These are phyloP conservation scores for Globicephala melas DNA, from an alignment of 2,113 vertebrate genomes.

Conservation along the genomic window DNA sequence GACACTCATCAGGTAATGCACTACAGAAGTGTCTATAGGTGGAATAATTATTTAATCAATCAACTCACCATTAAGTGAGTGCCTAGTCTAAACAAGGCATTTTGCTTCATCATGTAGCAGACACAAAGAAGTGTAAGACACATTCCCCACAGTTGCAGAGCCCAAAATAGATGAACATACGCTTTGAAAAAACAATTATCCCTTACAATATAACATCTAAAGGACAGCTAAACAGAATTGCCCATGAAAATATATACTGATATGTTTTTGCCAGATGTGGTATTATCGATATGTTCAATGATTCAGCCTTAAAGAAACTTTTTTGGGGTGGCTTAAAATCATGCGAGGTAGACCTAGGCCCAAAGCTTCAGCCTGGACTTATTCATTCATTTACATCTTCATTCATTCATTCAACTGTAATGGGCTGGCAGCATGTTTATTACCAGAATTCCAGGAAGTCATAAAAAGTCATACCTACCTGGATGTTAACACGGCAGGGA, in stretches of 20 bases:
- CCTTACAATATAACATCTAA: not conserved
- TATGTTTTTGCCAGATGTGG: not conserved
- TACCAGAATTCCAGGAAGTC: not conserved
- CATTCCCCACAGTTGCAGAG: not conserved
- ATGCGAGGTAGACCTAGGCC: not conserved
- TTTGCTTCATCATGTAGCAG: slow-evolving; percentile 43
- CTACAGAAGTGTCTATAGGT: slow-evolving; percentile 70
- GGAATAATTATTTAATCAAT: slow-evolving; percentile 75
- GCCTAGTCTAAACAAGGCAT: slow-evolving; percentile 31
- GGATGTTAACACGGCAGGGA: not conserved
- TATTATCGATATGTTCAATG: not conserved
- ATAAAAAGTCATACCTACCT: not conserved
- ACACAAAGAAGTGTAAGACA: not conserved
- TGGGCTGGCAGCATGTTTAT: not conserved
- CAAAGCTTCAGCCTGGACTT: not conserved
- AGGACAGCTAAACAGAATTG: not conserved
- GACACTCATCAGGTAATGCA: slow-evolving; percentile 69
- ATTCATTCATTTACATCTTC: not conserved
- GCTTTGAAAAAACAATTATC: slow-evolving; percentile 18
- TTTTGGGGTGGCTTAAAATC: not conserved
- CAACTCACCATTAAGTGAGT: slow-evolving; percentile 62
- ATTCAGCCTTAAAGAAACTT: not conserved
- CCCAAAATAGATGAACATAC: not conserved
- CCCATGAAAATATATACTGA: not conserved
- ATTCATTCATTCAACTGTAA: not conserved